phyloP scores from a whole-genome alignment of 2,113 vertebrate genomes.

The Labeo rohita region DNA sequence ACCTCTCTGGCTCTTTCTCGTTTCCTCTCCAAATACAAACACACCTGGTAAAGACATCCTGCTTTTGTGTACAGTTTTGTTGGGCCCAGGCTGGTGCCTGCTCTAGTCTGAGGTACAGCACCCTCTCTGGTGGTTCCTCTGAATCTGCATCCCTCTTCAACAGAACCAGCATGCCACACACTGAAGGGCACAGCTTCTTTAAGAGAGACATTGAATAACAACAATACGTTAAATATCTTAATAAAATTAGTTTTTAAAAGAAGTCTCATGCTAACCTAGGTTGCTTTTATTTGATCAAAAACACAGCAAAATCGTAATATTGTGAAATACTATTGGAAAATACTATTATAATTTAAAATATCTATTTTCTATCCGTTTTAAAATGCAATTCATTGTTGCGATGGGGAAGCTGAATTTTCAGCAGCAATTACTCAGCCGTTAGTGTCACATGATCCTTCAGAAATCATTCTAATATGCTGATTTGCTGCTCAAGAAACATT shows the following conservation, averaged over 20 bases:
- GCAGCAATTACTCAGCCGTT: neutral
- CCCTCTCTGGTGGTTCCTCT: slow-evolving; percentile 55
- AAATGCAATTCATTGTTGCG: neutral
- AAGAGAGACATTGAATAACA: neutral
- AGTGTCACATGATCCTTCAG: neutral
- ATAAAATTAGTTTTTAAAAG: neutral
- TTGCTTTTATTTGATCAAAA: neutral
- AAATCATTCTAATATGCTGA: neutral
- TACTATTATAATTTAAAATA: neutral
- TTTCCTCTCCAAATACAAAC: neutral
- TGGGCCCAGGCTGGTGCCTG: slow-evolving; percentile 69
- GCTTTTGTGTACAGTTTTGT: slow-evolving; percentile 60
- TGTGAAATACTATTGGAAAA: neutral
- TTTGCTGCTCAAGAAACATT: neutral
- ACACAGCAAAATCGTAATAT: neutral
- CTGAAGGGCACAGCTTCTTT: slow-evolving; percentile 75
- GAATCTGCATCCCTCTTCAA: slow-evolving; percentile 67
- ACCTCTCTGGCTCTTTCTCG: neutral
- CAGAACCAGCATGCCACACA: slow-evolving; percentile 83
- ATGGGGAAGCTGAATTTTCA: too few relatives aligned
- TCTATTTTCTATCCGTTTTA: too few relatives aligned
- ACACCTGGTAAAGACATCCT: slow-evolving; percentile 76
- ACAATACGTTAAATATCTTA: too few relatives aligned
- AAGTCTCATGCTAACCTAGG: neutral
- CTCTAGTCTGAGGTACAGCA: slow-evolving; percentile 80